phyloP scores from a whole-genome alignment of 1,140 invertebrate species.

The Cryptotermes secundus region DNA sequence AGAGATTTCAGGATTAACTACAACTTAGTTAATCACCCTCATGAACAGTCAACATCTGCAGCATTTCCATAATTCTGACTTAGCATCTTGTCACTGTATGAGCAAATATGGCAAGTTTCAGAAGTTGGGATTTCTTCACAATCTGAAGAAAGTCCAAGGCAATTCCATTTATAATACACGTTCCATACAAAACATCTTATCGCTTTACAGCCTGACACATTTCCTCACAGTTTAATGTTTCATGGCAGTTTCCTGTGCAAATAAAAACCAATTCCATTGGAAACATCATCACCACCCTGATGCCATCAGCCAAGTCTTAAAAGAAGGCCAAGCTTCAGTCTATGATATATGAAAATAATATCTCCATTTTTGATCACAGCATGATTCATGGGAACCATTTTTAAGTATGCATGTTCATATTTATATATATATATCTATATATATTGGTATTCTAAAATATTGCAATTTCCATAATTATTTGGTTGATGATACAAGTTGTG shows the following conservation, averaged over 20 bases:
- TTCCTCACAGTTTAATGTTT: too few relatives aligned
- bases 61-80: too few relatives aligned
- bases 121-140: neutral
- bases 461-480: neutral
- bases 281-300: neutral
- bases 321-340: constrained; percentile 1
- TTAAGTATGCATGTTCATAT: neutral
- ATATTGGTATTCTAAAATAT: neutral
- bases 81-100: neutral
- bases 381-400: neutral
- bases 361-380: constrained; percentile 7
- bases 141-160: neutral
- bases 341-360: constrained; percentile 16
- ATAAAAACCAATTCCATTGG: neutral
- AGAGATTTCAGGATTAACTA: too few relatives aligned
- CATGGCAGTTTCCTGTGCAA: neutral
- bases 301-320: neutral
- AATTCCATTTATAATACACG: neutral
- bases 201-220: neutral
- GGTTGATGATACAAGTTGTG: neutral
- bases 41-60: too few relatives aligned
- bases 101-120: constrained; percentile 10
- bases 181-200: neutral
- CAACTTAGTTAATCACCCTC: too few relatives aligned
- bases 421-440: neutral